Evolutionary conservation across 92 coral and sea anemone genomes (phyloP).

Genomic region (Porites lobata): DNA sequence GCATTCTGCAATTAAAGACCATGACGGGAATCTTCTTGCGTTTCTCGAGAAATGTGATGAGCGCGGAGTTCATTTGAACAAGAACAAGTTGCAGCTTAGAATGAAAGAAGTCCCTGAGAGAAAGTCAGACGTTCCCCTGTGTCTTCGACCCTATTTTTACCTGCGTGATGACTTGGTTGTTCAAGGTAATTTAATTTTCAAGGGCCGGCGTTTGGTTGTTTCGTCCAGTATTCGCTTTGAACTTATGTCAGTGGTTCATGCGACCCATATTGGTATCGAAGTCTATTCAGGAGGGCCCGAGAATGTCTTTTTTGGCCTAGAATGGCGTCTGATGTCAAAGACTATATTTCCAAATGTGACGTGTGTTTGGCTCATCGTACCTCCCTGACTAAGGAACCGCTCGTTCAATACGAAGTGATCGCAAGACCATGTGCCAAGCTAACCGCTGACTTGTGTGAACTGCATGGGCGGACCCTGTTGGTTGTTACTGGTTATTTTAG

Average conservation of each 20-base stretch:
- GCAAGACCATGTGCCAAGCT: conserved; percentile 57
- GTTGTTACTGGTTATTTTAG: conserved; percentile 27
- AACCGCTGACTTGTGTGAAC: background rate
- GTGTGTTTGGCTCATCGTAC: conserved; percentile 35
- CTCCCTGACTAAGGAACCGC: conserved; percentile 50
- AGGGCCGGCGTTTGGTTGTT: conserved; percentile 27
- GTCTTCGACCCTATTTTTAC: too few species aligned
- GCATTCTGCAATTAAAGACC: too few species aligned
- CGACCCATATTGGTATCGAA: background rate
- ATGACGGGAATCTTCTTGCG: too few species aligned
- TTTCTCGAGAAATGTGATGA: too few species aligned
- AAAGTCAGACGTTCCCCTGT: too few species aligned
- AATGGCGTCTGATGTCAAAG: conserved; percentile 51
- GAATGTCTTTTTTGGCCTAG: conserved; percentile 62
- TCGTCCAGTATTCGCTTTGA: conserved; percentile 36
- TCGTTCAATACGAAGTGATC: conserved; percentile 39
- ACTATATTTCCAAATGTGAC: conserved; percentile 56
- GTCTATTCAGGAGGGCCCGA: conserved; percentile 33
- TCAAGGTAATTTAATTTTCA: too few species aligned
- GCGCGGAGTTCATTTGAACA: too few species aligned
- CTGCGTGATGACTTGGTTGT: too few species aligned
- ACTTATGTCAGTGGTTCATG: conserved; percentile 33
- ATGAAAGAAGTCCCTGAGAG: too few species aligned
- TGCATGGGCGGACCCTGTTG: conserved; percentile 48
- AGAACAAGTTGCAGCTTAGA: too few species aligned